These are phyloP conservation scores for Cladopsammia gracilis DNA, from an alignment of 64 coral and sea anemone genomes.

Conservation along the genomic window DNA sequence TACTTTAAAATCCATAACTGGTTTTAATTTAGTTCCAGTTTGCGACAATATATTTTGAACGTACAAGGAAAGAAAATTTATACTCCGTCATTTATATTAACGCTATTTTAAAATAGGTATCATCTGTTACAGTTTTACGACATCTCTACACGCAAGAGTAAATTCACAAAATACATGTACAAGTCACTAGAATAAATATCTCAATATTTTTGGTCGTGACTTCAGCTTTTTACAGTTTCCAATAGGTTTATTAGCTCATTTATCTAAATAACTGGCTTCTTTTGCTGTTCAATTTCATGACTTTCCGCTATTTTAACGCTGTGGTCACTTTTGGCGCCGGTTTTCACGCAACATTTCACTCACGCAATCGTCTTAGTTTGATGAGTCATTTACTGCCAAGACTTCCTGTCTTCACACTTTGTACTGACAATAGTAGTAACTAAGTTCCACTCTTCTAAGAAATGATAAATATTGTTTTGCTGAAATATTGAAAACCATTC, in stretches of 20 bases:
- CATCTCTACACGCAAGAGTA: not conserved
- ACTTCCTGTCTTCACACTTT: not conserved
- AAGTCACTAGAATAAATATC: not conserved
- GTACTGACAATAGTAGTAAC: too few relatives aligned
- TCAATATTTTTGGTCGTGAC: not conserved
- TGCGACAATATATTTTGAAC: too few relatives aligned
- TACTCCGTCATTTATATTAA: too few relatives aligned
- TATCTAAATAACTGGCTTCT: not conserved
- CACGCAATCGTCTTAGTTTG: slow-evolving; percentile 27
- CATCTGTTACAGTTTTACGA: too few relatives aligned
- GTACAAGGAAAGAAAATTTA: too few relatives aligned
- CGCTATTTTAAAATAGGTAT: too few relatives aligned
- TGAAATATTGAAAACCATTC: too few relatives aligned
- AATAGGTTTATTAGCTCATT: not conserved
- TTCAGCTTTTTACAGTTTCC: not conserved
- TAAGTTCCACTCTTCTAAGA: too few relatives aligned
- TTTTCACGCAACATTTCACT: slow-evolving; percentile 15
- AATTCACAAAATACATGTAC: not conserved
- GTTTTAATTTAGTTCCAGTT: too few relatives aligned
- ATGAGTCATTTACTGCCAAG: slow-evolving; percentile 1
- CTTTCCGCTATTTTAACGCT: not conserved
- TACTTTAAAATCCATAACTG: too few relatives aligned
- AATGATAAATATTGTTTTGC: too few relatives aligned
- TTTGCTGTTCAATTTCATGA: not conserved
- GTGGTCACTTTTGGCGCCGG: not conserved